Evolutionary conservation across 2,113 vertebrate genomes (phyloP).

Genomic region (Paralichthys olivaceus): DNA sequence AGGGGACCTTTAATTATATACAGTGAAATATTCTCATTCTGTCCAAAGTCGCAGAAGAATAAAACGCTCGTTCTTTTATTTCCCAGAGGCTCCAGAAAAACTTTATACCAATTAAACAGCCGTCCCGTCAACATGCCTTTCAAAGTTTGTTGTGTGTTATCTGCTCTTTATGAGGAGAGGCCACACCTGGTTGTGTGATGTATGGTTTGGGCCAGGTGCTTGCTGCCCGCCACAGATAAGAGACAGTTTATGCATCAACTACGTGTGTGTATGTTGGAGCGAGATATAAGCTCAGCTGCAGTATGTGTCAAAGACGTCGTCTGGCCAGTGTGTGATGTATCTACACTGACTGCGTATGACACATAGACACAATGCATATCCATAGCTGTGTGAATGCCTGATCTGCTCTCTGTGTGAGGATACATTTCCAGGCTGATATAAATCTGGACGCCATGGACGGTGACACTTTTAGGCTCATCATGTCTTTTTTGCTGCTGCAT

Average conservation of each 20-base stretch:
- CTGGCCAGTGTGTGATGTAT: conserved; percentile 47
- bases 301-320: conserved; percentile 46
- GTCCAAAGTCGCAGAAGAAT: too few species aligned
- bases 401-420: conserved; percentile 24
- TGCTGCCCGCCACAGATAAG: conserved; percentile 83
- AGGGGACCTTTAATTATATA: too few species aligned
- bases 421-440: conserved; percentile 7
- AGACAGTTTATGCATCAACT: conserved; percentile 77
- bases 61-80: too few species aligned
- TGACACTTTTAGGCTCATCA: conserved; percentile 47
- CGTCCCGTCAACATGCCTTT: conserved; percentile 49
- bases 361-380: conserved; percentile 12
- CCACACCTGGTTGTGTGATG: conserved; percentile 79
- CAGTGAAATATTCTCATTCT: too few species aligned
- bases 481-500: conserved; percentile 13
- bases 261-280: conserved; percentile 20
- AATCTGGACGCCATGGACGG: conserved; percentile 46
- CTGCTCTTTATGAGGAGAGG: conserved; percentile 56
- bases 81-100: neutral
- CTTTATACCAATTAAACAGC: neutral
- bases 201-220: conserved; percentile 59
- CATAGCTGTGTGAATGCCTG: conserved; percentile 3
- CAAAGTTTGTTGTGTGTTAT: conserved; percentile 60
- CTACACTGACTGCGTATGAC: conserved; percentile 33
- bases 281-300: conserved; percentile 30